Conservation (phyloP, 2,888 invertebrate species). For the Diabrotica balteata region DNA sequence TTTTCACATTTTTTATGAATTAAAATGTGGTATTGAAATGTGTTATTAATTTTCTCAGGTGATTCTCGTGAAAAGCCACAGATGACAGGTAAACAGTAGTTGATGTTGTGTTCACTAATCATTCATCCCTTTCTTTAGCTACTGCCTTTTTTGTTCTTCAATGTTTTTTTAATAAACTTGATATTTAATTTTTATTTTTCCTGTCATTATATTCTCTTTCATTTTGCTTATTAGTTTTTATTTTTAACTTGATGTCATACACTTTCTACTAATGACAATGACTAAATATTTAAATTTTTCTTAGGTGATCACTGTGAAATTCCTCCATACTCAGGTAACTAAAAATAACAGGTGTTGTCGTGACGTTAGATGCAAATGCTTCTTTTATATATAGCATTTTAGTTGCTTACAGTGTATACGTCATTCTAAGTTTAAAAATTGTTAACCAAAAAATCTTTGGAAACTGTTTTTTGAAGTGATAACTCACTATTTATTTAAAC, state of each 20-base stretch:
- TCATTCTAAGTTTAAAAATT: not conserved
- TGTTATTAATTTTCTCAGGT: constrained; percentile 10
- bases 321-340: constrained; percentile 36
- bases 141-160: not conserved
- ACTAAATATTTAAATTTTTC: constrained; percentile 27
- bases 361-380: not conserved
- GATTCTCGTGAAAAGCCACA: constrained; percentile 8
- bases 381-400: constrained; percentile 1
- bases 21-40: too few relatives aligned
- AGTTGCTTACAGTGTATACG: not conserved
- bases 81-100: constrained; percentile 9
- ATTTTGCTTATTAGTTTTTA: constrained; percentile 1
- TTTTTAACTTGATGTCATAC: constrained; percentile 4
- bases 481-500: too few relatives aligned
- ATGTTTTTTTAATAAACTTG: not conserved
- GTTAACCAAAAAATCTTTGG: too few relatives aligned
- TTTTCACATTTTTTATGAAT: too few relatives aligned
- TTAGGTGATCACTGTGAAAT: constrained; percentile 35
- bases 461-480: too few relatives aligned
- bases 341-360: constrained; percentile 19
- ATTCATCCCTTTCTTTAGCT: not conserved
- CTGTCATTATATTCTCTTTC: not conserved
- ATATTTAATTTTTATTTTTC: not conserved
- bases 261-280: constrained; percentile 2
- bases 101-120: constrained; percentile 8